Evolutionary conservation across 2,113 vertebrate species (phyloP), one percentile per base, ranked within the genome.

Genomic region (Xiphorhynchus elegans): DNA sequence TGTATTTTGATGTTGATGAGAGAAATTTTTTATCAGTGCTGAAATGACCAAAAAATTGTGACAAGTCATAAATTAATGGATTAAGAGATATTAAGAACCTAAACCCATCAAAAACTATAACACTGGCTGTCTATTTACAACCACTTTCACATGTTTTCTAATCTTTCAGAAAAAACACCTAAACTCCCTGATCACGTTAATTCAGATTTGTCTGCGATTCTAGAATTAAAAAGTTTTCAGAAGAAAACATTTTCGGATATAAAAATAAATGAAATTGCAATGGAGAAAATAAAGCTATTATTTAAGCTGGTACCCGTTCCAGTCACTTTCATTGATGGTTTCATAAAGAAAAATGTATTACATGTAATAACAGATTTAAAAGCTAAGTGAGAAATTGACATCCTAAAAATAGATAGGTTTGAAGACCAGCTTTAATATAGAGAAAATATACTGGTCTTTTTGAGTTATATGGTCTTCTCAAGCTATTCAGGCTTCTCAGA

Each of bases 61-160:
- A 53, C 9, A 62, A 28, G 5, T 62, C 37, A 14, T 6, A 81
- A 10, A 12, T 76, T 17, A 89, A 52, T 44, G 44, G 21, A 60
- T 82, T 42, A 42, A 56, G 19, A 60, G 24, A 31, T 35, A 64
- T 29, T 58, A 56, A 39, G 20, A 70, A 49, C 3, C 5, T 35
- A 46, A 56, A 81, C 33, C 2, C 6, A 75, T 17, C 3, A 49
- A 80, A 67, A 8, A 0, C 39, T 25, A 1, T 47, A 56, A 42
- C 7, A 5, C 4, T 52, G 29, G 2, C 23, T 3, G 14, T 21
- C 2, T 39, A 11, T 79, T 70, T 85, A 24, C 6, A 39, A 19
- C 0, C 1, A 4, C 2, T 64, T 69, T 69, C 18, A 60, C 11
- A 6, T 0, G 0, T 44, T 68, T 62, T 83, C 8, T 64, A 42